Percentiles rank a stretch among this genome's conserved stretches.
phyloP scores from a whole-genome alignment of 2,113 vertebrate species.

The Gila orcuttii region DNA sequence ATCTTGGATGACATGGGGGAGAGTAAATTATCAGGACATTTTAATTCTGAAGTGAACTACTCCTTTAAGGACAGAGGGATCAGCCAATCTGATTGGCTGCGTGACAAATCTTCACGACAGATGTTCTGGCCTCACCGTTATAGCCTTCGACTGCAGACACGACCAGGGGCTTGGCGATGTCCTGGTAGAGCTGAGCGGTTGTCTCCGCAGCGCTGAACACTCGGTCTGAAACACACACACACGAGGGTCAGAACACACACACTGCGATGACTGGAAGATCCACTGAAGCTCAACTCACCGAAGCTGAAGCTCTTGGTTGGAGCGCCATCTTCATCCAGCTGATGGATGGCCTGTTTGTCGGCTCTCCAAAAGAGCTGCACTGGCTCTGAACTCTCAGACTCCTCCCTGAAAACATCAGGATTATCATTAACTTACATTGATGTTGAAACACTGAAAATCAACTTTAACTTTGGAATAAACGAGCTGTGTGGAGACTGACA shows the following conservation, averaged over 20 bases:
- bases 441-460: background rate
- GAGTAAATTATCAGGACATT: no score
- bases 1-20: no score
- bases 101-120: no score
- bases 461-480: background rate
- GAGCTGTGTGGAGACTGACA: no score
- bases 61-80: no score
- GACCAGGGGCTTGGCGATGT: constrained; percentile 89
- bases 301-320: constrained; percentile 83
- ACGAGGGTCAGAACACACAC: background rate
- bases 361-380: constrained; percentile 81
- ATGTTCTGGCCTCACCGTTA: constrained; percentile 79
- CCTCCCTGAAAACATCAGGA: constrained; percentile 69
- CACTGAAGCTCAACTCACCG: constrained; percentile 73
- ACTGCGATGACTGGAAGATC: no score
- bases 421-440: background rate
- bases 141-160: constrained; percentile 91
- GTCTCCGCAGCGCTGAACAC: constrained; percentile 86
- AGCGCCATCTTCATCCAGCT: constrained; percentile 84
- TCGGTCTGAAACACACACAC: constrained; percentile 74
- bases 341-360: constrained; percentile 80
- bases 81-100: no score
- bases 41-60: no score
- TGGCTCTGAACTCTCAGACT: constrained; percentile 70
- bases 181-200: constrained; percentile 85